Percentiles rank a stretch among this genome's conserved stretches.
Evolutionary conservation across 2,797 vertebrate genomes (phyloP).

Genomic region (Perodicticus potto): DNA sequence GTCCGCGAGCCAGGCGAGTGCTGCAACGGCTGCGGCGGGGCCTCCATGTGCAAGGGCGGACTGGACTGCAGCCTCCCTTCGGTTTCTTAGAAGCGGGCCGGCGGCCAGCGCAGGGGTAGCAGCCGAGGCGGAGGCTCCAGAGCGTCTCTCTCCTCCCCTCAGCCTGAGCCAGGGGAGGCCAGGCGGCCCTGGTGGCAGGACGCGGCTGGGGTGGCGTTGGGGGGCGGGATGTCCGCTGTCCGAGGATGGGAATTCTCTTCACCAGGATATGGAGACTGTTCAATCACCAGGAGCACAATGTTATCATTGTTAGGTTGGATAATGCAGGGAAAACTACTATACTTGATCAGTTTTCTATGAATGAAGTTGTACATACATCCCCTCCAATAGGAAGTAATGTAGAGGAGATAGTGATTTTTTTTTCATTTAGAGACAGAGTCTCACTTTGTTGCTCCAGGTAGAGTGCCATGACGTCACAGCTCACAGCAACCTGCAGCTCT

Average conservation of each 20-base stretch:
- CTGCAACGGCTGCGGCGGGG: slow-evolving; percentile 81
- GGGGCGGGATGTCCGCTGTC: slow-evolving; percentile 79
- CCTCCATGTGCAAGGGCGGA: slow-evolving; percentile 67
- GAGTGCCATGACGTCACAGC: too few species aligned
- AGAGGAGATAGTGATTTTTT: too few species aligned
- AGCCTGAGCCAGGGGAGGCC: slow-evolving; percentile 76
- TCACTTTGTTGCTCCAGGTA: too few species aligned
- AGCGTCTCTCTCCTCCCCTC: slow-evolving; percentile 56
- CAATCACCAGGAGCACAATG: slow-evolving; percentile 99
- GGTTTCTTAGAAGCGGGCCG: slow-evolving; percentile 76
- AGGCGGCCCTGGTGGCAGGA: slow-evolving; percentile 75
- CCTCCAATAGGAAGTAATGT: slow-evolving; percentile 99
- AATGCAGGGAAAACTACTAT: too few species aligned
- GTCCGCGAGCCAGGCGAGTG: slow-evolving; percentile 81
- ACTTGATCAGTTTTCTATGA: too few species aligned
- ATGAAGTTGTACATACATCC: slow-evolving; percentile 99
- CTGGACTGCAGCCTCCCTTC: slow-evolving; percentile 74
- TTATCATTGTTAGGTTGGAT: slow-evolving; percentile 99
- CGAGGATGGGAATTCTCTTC: slow-evolving; percentile 96
- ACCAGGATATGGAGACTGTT: slow-evolving; percentile 98
- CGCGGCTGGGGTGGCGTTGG: too few species aligned
- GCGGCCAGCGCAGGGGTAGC: slow-evolving; percentile 64
- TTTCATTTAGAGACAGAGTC: too few species aligned
- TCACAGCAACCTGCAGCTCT: too few species aligned
- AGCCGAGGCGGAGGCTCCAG: slow-evolving; percentile 67